A percentile compares a stretch with the other conserved stretches of the same genome.
phyloP scores from a whole-genome alignment of 1,140 invertebrate genomes.

The Amphibalanus amphitrite region DNA sequence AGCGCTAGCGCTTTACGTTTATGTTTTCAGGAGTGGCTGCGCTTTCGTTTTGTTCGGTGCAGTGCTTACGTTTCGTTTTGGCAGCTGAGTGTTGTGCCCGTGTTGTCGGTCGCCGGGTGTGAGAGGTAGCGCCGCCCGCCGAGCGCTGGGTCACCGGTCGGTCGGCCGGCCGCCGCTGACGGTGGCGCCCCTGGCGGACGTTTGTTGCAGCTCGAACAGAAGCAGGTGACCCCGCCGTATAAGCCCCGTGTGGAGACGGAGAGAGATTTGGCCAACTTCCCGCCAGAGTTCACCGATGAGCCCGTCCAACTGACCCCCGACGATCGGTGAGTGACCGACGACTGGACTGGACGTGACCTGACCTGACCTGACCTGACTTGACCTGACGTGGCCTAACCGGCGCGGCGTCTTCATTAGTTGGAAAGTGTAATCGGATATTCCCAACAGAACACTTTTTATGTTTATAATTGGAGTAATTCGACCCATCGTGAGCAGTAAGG shows the following conservation, averaged over 20 bases:
- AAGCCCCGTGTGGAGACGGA: conserved; percentile 77
- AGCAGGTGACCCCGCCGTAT: conserved; percentile 90
- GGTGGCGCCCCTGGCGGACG: conserved; percentile 2
- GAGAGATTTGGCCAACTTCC: conserved; percentile 93
- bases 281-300: conserved; percentile 95
- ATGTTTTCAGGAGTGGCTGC: too few species aligned
- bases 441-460: too few species aligned
- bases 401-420: too few species aligned
- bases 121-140: neutral
- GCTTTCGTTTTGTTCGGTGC: too few species aligned
- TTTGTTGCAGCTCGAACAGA: conserved; percentile 61
- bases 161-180: conserved; percentile 9
- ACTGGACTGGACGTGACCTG: too few species aligned
- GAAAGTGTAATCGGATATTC: too few species aligned
- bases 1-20: neutral
- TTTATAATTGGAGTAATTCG: too few species aligned
- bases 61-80: neutral
- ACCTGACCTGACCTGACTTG: neutral
- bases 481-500: too few species aligned
- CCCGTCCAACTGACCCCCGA: conserved; percentile 93
- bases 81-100: conserved; percentile 1
- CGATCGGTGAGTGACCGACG: conserved; percentile 75
- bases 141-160: conserved; percentile 11
- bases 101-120: neutral
- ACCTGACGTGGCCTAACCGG: too few species aligned